Evolutionary conservation across 2,797 vertebrate genomes (phyloP).

Genomic region (Potorous gilbertii): DNA sequence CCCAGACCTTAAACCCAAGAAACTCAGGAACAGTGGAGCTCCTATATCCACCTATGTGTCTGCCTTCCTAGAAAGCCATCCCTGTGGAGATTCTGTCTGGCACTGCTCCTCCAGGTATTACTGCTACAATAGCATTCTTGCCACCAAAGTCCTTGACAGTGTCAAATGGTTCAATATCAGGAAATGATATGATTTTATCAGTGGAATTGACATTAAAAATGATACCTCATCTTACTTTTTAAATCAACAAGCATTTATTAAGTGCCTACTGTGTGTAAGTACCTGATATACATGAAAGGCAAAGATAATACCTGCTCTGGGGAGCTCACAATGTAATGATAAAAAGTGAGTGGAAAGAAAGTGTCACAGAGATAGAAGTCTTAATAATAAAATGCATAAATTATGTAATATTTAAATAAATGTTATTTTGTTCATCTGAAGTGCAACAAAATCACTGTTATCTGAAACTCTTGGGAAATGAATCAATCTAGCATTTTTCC

Average conservation of each 20-base stretch:
- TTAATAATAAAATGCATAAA: not conserved
- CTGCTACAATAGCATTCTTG: too few species aligned
- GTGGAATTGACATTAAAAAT: not conserved
- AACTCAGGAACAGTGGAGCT: rapidly evolving
- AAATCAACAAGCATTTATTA: not conserved
- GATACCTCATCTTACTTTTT: not conserved
- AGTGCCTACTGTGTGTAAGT: not conserved
- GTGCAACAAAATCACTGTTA: not conserved
- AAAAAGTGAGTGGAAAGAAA: not conserved
- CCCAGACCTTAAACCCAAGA: not conserved
- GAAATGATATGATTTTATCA: not conserved
- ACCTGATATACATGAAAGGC: not conserved
- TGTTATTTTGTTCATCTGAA: not conserved
- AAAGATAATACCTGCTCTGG: not conserved
- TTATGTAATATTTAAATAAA: not conserved
- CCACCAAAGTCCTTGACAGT: not conserved
- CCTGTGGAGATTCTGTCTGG: not conserved
- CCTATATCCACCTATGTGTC: not conserved
- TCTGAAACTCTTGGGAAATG: not conserved
- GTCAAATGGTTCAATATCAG: not conserved
- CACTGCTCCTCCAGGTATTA: not conserved
- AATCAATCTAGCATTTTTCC: not conserved
- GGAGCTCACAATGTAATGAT: not conserved
- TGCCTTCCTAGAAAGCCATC: not conserved
- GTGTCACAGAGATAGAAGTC: not conserved